Conservation (phyloP, 1,140 invertebrate genomes). For the Pseudomyrmex pallidus region DNA sequence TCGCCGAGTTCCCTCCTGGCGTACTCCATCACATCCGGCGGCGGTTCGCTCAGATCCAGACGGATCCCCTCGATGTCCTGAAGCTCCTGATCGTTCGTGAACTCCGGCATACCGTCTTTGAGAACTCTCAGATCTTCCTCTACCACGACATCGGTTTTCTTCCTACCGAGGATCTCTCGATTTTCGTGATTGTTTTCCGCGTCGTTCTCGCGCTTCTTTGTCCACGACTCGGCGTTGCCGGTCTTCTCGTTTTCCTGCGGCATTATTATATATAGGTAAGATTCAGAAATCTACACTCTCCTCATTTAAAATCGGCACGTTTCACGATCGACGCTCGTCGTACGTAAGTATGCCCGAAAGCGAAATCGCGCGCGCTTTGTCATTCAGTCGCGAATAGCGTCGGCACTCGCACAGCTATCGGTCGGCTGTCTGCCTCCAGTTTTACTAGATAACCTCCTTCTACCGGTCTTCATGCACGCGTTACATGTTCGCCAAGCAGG, state of each 20-base stretch:
- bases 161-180: neutral
- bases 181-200: neutral
- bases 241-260: constrained; percentile 50
- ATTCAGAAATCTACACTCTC: neutral
- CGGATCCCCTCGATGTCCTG: constrained; percentile 81
- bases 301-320: neutral
- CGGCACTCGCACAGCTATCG: constrained; percentile 3
- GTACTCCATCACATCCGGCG: constrained; percentile 83
- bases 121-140: constrained; percentile 9
- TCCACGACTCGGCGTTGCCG: neutral
- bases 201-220: neutral
- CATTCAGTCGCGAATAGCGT: constrained; percentile 11
- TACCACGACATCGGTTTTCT: constrained; percentile 28
- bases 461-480: neutral
- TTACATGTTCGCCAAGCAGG: neutral
- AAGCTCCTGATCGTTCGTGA: constrained; percentile 69
- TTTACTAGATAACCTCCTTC: constrained; percentile 51
- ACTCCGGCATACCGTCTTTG: constrained; percentile 70
- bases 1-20: constrained; percentile 84
- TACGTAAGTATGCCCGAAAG: neutral
- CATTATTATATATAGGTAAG: constrained; percentile 36
- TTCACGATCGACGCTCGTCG: neutral
- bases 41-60: constrained; percentile 81
- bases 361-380: constrained; percentile 6
- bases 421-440: neutral